phyloP scores from a whole-genome alignment of 2,888 invertebrate species.

The Mythimna vitellina region DNA sequence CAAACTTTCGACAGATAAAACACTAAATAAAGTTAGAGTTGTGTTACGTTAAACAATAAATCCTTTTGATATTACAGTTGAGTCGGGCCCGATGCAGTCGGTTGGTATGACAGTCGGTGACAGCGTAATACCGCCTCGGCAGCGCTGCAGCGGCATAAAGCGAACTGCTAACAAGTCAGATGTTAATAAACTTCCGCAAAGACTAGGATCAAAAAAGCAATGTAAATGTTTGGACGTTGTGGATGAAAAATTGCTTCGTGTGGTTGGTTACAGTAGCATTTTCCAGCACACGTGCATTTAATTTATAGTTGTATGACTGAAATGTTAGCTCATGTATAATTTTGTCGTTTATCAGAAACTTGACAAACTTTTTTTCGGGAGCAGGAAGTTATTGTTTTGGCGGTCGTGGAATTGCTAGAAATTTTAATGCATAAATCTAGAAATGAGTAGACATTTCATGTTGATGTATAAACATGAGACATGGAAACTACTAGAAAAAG shows the following conservation, averaged over 20 bases:
- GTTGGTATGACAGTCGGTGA: conserved; percentile 61
- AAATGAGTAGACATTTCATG: conserved; percentile 12
- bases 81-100: conserved; percentile 56
- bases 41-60: conserved; percentile 67
- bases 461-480: not conserved
- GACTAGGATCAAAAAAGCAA: conserved; percentile 56
- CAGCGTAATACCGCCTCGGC: conserved; percentile 61
- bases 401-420: not conserved
- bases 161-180: conserved; percentile 63
- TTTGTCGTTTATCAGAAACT: conserved; percentile 54
- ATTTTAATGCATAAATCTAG: conserved; percentile 35
- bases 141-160: conserved; percentile 52
- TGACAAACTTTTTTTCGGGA: conserved; percentile 34
- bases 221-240: conserved; percentile 48
- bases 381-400: conserved; percentile 14
- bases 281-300: conserved; percentile 53
- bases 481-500: not conserved
- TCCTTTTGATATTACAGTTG: conserved; percentile 68
- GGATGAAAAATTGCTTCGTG: conserved; percentile 60
- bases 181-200: conserved; percentile 65
- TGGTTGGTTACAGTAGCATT: conserved; percentile 46
- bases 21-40: conserved; percentile 52
- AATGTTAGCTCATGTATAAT: conserved; percentile 58
- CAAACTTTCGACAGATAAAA: conserved; percentile 55
- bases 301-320: conserved; percentile 54